phyloP scores from a whole-genome alignment of 2,888 invertebrate genomes.

The Drosophila stalkeri region DNA sequence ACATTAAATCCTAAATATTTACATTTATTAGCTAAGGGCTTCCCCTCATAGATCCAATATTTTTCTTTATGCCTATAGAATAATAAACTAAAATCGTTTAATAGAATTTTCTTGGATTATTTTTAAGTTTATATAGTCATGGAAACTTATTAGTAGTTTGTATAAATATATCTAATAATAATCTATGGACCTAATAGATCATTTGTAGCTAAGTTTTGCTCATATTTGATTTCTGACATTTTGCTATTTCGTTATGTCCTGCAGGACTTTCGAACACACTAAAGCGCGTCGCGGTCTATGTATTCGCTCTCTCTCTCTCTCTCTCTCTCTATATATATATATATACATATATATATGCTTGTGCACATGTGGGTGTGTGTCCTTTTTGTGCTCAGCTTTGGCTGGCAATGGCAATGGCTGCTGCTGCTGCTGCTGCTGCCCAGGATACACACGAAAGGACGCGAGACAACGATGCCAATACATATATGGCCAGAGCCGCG shows the following conservation, averaged over 20 bases:
- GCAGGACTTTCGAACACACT: constrained; percentile 33
- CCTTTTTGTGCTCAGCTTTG: constrained; percentile 51
- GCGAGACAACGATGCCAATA: constrained; percentile 46
- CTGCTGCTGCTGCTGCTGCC: constrained; percentile 36
- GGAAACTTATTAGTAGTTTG: neutral
- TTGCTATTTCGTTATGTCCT: constrained; percentile 18
- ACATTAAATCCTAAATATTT: no score
- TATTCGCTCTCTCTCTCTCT: constrained; percentile 1
- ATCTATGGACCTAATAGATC: neutral
- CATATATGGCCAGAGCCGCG: constrained; percentile 45
- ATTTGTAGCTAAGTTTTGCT: neutral
- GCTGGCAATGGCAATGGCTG: constrained; percentile 80
- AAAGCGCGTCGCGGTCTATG: constrained; percentile 12
- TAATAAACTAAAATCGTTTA: neutral
- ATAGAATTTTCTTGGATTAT: neutral
- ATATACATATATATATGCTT: neutral
- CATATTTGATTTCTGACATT: constrained; percentile 17
- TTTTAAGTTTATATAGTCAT: neutral
- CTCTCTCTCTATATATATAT: neutral
- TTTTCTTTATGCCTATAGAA: neutral
- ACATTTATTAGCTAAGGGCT: no score
- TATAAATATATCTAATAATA: neutral
- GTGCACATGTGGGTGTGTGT: constrained; percentile 47
- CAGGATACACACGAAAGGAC: constrained; percentile 60
- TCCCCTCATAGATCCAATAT: no score